Percentiles rank a stretch among this genome's conserved stretches.
Evolutionary conservation across 1,140 invertebrate genomes (phyloP).

Genomic region (Cydia fagiglandana): DNA sequence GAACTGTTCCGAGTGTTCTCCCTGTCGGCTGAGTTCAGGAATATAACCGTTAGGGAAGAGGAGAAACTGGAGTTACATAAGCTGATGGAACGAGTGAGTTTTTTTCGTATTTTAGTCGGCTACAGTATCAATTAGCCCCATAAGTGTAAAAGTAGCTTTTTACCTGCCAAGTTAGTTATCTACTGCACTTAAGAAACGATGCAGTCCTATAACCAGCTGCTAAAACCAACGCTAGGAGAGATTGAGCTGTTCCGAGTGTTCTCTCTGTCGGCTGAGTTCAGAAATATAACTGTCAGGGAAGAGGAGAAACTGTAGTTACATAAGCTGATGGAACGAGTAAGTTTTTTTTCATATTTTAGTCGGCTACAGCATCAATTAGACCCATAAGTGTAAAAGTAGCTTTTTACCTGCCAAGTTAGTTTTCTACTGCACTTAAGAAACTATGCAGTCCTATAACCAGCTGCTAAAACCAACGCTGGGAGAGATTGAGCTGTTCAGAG

Average conservation of each 20-base stretch:
- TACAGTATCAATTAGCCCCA: no score
- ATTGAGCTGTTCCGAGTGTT: slow-evolving; percentile 99
- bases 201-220: slow-evolving; percentile 96
- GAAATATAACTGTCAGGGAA: slow-evolving; percentile 95
- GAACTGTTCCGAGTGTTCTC: slow-evolving; percentile 99
- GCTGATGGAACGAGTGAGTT: slow-evolving; percentile 84
- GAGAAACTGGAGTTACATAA: slow-evolving; percentile 99
- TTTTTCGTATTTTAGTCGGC: no score
- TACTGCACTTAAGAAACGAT: slow-evolving; percentile 98
- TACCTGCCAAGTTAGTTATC: no score
- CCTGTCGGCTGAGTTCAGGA: slow-evolving; percentile 95
- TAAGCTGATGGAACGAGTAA: slow-evolving; percentile 89
- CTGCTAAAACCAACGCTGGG: slow-evolving; percentile 97
- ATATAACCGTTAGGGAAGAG: slow-evolving; percentile 97
- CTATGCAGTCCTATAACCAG: slow-evolving; percentile 85
- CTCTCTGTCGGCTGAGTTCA: slow-evolving; percentile 97
- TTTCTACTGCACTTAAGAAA: no score
- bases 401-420: no score
- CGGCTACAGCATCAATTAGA: no score
- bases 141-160: no score
- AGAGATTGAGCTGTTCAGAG: slow-evolving; percentile 99
- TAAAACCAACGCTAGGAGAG: slow-evolving; percentile 98
- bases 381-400: no score
- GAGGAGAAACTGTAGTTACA: slow-evolving; percentile 99
- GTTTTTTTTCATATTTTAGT: slow-evolving; percentile 30